Evolutionary conservation across 92 coral and sea anemone species (phyloP), one percentile per base, ranked within the genome.

Genomic region (Pocillopora grandis): DNA sequence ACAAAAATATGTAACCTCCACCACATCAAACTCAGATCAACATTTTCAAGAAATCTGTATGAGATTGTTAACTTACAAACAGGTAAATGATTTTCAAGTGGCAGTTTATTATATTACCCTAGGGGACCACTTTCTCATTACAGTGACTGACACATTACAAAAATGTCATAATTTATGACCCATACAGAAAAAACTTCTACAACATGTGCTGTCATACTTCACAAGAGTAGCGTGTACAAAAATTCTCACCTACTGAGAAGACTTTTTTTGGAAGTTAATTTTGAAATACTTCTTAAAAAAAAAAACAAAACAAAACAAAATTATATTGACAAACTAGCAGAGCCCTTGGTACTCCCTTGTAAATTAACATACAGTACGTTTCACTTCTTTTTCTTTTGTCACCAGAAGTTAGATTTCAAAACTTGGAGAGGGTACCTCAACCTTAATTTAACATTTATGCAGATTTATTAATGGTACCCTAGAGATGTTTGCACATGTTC

Each of bases 91-190:
- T n/a, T 12, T 13, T 57, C 79, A 58, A 15, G 10, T 61, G 66
- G 3, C 10, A 27, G 31, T 27, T 27, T 27, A 73, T 36, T 68
- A 23, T 68, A 76, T 58, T 16, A 55, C 56, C 56, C 61, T 19
- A 27, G 80, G 52, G 49, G n/a, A 58, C 20, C 49, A 31, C 61
- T 59, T 76, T 76, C 16, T 60, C 19, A 75, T 23, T 33, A 60
- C 65, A 58, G 35, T 19, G 56, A 68, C 72, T 12, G 48, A 68
- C 15, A n/a, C 14, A 68, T 2, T 21, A 65, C 19, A 10, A 65
- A 23, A 16, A 12, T 67, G 66, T 75, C 21, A 72, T 72, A 72
- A 37, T 56, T 58, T 76, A 76, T 31, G 60, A 58, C 66, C 79
- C 79, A 76, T 31, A 58, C 48, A 33, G 79, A 27, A 52, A 52